Base-by-base conservation (phyloP, 2,888 invertebrate species). In the Xestia sexstrigata region DNA sequence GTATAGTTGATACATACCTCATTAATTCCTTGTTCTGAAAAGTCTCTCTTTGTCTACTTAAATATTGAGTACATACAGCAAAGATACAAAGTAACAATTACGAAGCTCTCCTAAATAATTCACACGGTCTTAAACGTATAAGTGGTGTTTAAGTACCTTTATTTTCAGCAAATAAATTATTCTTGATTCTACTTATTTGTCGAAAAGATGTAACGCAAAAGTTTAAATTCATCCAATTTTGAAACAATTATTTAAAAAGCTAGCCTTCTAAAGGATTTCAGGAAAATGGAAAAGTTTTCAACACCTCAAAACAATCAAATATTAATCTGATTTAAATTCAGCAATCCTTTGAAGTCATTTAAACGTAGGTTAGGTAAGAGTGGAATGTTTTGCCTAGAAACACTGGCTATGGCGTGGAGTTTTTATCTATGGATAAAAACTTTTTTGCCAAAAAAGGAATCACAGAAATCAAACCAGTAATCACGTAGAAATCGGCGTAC, bases 151-250 rank as follows among this genome's bases (percentile, higher is more conserved):
- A 39, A 69, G 76, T 58, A 58, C 7, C 17, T 70, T 5, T 20
- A 49, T 49, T 47, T 47, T 47, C 47, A 9, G 3, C 52, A 52
- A 23, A 52, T 52, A 52, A 52, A 52, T 52, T 23, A 52, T 23
- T 52, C 17, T 13, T 23, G 52, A 52, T 52, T 9, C 3, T 8
- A 39, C 35, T 39, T 39, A 39, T 63, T 63, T n/a, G 39, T 23
- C 23, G 13, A n/a, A 39, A 39, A 63, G 13, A n/a, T 60, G 47
- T 42, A 52, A 17, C 23, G 11, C 11, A 7, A 35, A 73, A 55
- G 30, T 42, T 47, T 13, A 23, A 30, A 74, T 49, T 55, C 26
- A 58, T 58, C 75, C 17, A 75, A 67, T 75, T 76, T 55, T 26
- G 45, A 55, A 74, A 58, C 30, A 76, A 71, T 26, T 39, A 67